Conservation (phyloP, 2,113 vertebrate genomes). For the Cavia aperea region DNA sequence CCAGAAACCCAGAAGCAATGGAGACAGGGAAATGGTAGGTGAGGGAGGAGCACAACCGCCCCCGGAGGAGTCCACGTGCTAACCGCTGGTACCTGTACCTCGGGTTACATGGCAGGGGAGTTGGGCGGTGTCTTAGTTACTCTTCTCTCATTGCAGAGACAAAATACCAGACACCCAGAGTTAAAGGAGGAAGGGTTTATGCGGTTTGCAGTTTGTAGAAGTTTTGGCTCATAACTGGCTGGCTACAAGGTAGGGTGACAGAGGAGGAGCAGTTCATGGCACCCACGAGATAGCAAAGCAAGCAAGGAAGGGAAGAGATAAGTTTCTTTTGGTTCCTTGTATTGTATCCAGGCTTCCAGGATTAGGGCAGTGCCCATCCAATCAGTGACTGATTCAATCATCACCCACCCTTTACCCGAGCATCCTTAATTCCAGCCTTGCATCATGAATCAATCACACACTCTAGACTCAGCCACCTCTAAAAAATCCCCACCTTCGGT, state of each 20-base stretch:
- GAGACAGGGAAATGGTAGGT: background rate
- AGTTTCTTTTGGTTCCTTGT: background rate
- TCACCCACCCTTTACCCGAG: background rate
- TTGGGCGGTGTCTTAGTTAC: background rate
- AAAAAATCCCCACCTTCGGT: background rate
- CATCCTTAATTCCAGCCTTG: background rate
- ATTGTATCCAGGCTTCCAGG: background rate
- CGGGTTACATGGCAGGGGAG: accelerated
- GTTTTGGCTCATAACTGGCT: background rate
- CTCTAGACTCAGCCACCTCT: background rate
- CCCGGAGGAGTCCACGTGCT: background rate
- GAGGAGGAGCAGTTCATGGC: background rate
- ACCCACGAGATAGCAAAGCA: background rate
- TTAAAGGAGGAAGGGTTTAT: background rate
- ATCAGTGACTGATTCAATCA: background rate
- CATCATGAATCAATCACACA: background rate
- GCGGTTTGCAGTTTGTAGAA: background rate
- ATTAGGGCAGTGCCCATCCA: background rate
- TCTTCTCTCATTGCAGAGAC: background rate
- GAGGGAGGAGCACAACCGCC: accelerated
- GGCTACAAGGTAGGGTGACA: background rate
- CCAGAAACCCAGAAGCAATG: background rate
- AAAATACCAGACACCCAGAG: background rate
- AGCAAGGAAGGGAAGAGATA: background rate
- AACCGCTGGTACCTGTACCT: background rate